Base-by-base conservation (phyloP, 2,797 vertebrate species). In the Psittacula echo region DNA sequence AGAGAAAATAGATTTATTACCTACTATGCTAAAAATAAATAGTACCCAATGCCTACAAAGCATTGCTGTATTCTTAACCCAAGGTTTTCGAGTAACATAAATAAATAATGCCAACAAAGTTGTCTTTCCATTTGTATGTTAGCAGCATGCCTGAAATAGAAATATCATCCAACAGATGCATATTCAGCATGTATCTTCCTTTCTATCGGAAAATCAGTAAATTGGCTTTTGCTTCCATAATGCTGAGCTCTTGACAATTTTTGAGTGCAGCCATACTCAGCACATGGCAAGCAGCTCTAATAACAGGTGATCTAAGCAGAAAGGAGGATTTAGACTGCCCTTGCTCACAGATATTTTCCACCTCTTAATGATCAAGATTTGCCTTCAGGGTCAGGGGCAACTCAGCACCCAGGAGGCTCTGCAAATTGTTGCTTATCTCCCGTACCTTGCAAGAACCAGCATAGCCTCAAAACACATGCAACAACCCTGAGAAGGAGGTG, bases 151-250 rank as follows among this genome's bases (percentile, higher is more conserved):
- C 79, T 80, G 87, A 93, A 92, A 91, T 81, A 95, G 93, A 91
- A 94, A 60, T 84, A 91, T 39, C 83, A 77, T 88, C 88, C 92
- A 85, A 64, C 87, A 92, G 92, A 90, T 90, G 94, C 92, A 79
- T 81, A 67, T 89, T 94, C 94, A 93, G 93, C 90, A 64, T 41
- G 54, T 37, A 78, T 84, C 80, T 82, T 91, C 93, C 90, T 87
- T 90, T 81, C 86, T 60, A 41, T 76, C 86, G 90, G 88, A 45
- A 88, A 94, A 67, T 50, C 71, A 79, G 54, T 92, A 85, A 87
- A 90, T 87, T 93, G 95, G 84, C 81, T 87, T 85, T 79, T 4
- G 20, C 87, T 87, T 70, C 89, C 89, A 24, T 39, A 90, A 41
- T 8, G 72, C 95, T 82, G 91, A 92, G 89, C 84, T 93, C 93